These are phyloP conservation scores for Nezara viridula DNA, from an alignment of 2,888 invertebrate genomes.

Conservation along the genomic window DNA sequence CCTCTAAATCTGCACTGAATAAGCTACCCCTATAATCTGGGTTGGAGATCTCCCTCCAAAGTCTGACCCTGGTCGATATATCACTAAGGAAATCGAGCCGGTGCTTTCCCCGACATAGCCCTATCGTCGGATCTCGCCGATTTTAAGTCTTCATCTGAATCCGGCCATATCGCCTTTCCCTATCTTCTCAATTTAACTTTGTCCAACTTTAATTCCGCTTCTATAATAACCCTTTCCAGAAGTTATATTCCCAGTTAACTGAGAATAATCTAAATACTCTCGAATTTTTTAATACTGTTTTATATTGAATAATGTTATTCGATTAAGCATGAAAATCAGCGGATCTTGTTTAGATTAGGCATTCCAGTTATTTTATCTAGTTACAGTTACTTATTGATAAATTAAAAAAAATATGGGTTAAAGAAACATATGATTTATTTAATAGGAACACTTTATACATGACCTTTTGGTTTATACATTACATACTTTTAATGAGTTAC, in stretches of 20 bases:
- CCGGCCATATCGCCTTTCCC: neutral
- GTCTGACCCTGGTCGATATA: neutral
- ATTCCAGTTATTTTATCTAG: too few species aligned
- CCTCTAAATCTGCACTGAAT: neutral
- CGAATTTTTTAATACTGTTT: neutral
- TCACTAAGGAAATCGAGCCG: conserved; percentile 15
- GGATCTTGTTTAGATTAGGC: too few species aligned
- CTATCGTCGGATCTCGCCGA: neutral
- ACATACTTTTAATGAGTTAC: too few species aligned
- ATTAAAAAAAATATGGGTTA: too few species aligned
- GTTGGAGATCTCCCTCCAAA: neutral
- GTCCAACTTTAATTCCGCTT: neutral
- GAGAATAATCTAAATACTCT: neutral
- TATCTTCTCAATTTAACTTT: conserved; percentile 7
- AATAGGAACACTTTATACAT: too few species aligned
- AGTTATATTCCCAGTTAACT: neutral
- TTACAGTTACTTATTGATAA: too few species aligned
- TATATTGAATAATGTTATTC: neutral
- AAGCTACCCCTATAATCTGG: conserved; percentile 13
- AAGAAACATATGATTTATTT: too few species aligned
- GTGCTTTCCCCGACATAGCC: neutral
- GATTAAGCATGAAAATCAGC: neutral
- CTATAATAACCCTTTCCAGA: neutral
- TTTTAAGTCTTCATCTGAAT: conserved; percentile 30
- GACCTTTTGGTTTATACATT: too few species aligned